These are phyloP conservation scores for Physeter macrocephalus DNA, from an alignment of 2,113 vertebrate genomes.

Conservation along the genomic window DNA sequence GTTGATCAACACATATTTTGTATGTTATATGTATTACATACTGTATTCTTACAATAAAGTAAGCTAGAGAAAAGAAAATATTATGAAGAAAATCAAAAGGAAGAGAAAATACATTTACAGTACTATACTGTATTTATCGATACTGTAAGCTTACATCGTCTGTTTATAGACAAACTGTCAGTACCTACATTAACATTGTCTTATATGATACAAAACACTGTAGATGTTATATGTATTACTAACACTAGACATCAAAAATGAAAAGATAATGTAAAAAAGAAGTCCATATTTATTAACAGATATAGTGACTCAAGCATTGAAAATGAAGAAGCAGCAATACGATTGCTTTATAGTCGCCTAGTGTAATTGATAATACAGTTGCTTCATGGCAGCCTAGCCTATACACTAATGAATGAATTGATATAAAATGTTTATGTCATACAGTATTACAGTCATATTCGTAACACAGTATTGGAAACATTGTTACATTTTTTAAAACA, in stretches of 20 bases:
- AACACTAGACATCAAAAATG: neutral
- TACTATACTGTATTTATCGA: neutral
- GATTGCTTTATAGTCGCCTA: neutral
- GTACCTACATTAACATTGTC: neutral
- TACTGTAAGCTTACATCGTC: neutral
- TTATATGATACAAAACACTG: neutral
- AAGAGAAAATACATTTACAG: neutral
- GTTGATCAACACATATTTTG: neutral
- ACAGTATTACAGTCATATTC: neutral
- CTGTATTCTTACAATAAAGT: neutral
- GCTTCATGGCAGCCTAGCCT: neutral
- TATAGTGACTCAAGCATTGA: neutral
- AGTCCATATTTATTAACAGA: neutral
- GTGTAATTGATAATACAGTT: neutral
- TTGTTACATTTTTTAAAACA: neutral
- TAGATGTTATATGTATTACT: neutral
- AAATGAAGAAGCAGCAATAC: no score
- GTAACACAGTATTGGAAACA: neutral
- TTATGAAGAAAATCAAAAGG: neutral
- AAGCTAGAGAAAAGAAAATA: neutral
- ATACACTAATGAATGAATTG: neutral
- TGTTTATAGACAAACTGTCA: neutral
- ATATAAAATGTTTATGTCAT: no score
- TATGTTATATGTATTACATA: neutral
- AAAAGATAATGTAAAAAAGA: neutral